Evolutionary conservation across 2,888 invertebrate genomes (phyloP).

Genomic region (Tinea pellionella): DNA sequence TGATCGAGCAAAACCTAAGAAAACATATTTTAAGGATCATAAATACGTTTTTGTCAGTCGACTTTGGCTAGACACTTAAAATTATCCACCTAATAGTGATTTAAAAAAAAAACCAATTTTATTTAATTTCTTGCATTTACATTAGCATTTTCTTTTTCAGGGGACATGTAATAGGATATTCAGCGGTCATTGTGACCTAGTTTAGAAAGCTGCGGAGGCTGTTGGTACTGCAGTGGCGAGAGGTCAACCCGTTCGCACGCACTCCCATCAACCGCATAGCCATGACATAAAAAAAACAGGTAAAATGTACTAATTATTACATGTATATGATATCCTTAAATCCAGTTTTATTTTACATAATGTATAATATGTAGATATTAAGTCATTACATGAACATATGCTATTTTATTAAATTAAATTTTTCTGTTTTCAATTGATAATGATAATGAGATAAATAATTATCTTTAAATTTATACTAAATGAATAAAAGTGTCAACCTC

Average conservation of each 20-base stretch:
- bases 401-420: no score
- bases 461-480: no score
- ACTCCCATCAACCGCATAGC: slow-evolving; percentile 22
- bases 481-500: no score
- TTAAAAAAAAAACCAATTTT: no score
- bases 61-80: no score
- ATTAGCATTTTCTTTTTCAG: neutral
- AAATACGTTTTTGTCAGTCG: no score
- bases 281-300: slow-evolving; percentile 32
- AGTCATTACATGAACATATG: neutral
- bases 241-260: slow-evolving; percentile 38
- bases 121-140: no score
- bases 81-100: no score
- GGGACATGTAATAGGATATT: neutral
- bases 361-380: neutral
- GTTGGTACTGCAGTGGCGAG: slow-evolving; percentile 39
- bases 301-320: neutral
- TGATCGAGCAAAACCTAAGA: no score
- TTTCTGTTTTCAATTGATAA: no score
- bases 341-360: slow-evolving; percentile 22
- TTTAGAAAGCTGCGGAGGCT: slow-evolving; percentile 39
- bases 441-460: no score
- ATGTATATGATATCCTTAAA: slow-evolving; percentile 14
- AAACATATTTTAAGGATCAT: no score
- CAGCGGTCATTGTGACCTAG: slow-evolving; percentile 41